A percentile compares a stretch with the other conserved stretches of the same genome.
These are phyloP conservation scores for Lepidonotus clava DNA, from an alignment of 2,888 invertebrate species.

Conservation along the genomic window DNA sequence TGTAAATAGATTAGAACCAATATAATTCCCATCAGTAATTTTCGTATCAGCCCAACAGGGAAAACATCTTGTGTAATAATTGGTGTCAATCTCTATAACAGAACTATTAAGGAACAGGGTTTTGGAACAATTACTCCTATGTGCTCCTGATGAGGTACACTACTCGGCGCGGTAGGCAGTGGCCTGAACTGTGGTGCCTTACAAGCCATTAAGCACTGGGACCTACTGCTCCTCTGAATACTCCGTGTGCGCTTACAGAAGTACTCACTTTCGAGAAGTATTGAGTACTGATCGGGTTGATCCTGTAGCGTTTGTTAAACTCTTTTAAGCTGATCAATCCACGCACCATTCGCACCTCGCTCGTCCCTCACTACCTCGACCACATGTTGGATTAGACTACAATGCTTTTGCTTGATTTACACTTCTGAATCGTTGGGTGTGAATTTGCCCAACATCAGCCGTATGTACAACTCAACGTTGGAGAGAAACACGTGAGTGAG, in stretches of 20 bases:
- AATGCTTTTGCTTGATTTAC: conserved; percentile 31
- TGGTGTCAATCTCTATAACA: background rate
- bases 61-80: background rate
- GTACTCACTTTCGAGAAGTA: too few species aligned
- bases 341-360: background rate
- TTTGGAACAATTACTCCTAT: background rate
- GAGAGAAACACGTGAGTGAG: background rate
- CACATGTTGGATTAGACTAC: background rate
- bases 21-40: background rate
- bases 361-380: background rate
- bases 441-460: background rate
- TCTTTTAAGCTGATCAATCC: too few species aligned
- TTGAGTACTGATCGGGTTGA: too few species aligned
- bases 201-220: too few species aligned
- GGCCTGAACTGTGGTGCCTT: too few species aligned
- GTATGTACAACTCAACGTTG: background rate
- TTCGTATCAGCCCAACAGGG: background rate
- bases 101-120: conserved; percentile 4
- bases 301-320: too few species aligned
- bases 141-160: background rate
- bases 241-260: too few species aligned
- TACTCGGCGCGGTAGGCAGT: background rate
- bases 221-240: background rate
- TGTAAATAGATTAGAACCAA: conserved; percentile 13
- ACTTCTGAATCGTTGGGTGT: background rate